A percentile compares a stretch with the other conserved stretches of the same genome.
Evolutionary conservation across 2,797 vertebrate species (phyloP).

Genomic region (Synaphobranchus kaupii): DNA sequence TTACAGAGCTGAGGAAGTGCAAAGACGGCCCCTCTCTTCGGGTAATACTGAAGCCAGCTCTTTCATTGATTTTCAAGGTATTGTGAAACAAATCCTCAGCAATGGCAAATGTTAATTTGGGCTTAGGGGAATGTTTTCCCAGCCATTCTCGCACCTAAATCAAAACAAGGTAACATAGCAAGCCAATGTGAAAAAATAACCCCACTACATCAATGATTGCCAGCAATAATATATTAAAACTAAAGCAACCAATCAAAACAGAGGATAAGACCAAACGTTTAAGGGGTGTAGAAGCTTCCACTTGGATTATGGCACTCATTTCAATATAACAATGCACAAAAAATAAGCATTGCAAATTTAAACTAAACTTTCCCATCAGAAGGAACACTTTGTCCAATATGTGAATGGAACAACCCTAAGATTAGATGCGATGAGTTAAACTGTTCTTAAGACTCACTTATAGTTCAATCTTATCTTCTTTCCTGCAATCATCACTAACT

Average conservation of each 20-base stretch:
- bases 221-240: background rate
- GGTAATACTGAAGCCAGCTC: slow-evolving; percentile 14
- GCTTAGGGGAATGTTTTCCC: slow-evolving; percentile 32
- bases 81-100: slow-evolving; percentile 26
- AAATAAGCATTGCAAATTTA: too few species aligned
- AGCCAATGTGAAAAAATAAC: background rate
- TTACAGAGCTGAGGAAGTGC: slow-evolving; percentile 27
- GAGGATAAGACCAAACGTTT: background rate
- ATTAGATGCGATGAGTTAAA: background rate
- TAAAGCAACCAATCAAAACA: background rate
- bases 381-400: background rate
- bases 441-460: background rate
- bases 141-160: slow-evolving; percentile 2
- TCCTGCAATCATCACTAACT: background rate
- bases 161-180: slow-evolving; percentile 19
- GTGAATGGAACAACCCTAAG: background rate
- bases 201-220: background rate
- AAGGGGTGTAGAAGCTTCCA: too few species aligned
- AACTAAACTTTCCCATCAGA: background rate
- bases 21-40: slow-evolving; percentile 5
- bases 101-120: background rate
- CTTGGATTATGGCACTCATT: too few species aligned
- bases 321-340: too few species aligned
- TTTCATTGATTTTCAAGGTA: slow-evolving; percentile 31
- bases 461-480: background rate